phyloP scores from a whole-genome alignment of 2,888 invertebrate genomes.

The Halictus ligatus region DNA sequence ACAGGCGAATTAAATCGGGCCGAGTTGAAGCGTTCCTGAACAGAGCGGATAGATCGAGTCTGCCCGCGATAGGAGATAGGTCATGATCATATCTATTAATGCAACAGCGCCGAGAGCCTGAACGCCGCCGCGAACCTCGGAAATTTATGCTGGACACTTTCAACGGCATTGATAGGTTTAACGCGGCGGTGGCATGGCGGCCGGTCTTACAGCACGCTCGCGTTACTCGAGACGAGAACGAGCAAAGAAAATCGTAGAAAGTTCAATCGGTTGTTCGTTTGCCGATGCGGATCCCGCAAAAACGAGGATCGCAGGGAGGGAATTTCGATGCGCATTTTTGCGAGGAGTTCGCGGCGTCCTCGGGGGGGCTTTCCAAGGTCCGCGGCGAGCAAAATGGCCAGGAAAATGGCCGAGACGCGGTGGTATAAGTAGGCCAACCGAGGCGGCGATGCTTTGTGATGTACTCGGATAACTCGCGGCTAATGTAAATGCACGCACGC shows the following conservation, averaged over 20 bases:
- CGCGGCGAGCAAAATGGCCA: neutral
- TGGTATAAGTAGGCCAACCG: conserved; percentile 75
- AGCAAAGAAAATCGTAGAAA: neutral
- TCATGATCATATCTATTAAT: conserved; percentile 5
- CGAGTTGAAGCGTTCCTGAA: neutral
- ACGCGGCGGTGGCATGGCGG: neutral
- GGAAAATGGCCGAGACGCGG: conserved; percentile 60
- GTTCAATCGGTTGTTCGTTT: neutral
- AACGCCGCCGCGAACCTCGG: neutral
- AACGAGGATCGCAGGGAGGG: neutral
- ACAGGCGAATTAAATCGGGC: neutral
- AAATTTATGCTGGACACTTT: conserved; percentile 6
- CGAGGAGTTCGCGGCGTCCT: neutral
- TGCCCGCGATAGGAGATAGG: neutral
- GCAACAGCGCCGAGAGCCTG: neutral
- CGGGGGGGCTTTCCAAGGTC: neutral
- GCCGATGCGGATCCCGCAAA: neutral
- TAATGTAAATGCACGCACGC: conserved; percentile 56
- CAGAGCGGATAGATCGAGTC: neutral
- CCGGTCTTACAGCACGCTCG: neutral
- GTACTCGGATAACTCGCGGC: conserved; percentile 66
- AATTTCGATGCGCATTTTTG: neutral
- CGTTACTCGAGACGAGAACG: neutral
- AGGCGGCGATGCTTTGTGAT: conserved; percentile 73
- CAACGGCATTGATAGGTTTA: neutral